phyloP scores from a whole-genome alignment of 2,888 invertebrate species.

The Ceramica pisi region DNA sequence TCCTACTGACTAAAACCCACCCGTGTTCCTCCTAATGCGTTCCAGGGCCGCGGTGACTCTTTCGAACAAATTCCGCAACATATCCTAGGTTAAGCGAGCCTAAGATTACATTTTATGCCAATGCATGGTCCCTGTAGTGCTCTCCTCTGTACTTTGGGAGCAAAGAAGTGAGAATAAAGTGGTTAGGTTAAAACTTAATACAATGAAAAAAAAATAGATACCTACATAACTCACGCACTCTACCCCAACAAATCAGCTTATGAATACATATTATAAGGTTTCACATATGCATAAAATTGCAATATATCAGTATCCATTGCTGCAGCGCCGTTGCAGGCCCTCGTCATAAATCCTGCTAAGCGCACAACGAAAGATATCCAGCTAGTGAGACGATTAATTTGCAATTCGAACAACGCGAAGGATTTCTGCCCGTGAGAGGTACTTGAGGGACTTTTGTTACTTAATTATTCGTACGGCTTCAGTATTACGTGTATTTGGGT shows the following conservation, averaged over 20 bases:
- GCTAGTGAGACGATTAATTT: constrained; percentile 67
- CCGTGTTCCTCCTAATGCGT: too few relatives aligned
- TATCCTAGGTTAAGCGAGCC: too few relatives aligned
- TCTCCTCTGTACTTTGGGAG: too few relatives aligned
- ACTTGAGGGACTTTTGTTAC: constrained; percentile 38
- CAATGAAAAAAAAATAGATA: neutral
- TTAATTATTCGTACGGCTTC: constrained; percentile 39
- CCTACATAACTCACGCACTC: neutral
- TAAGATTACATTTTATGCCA: too few relatives aligned
- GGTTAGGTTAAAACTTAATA: too few relatives aligned
- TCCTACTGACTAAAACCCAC: too few relatives aligned
- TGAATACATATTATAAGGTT: constrained; percentile 38
- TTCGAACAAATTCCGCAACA: too few relatives aligned
- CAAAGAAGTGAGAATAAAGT: too few relatives aligned
- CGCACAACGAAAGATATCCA: constrained; percentile 60
- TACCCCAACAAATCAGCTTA: constrained; percentile 42
- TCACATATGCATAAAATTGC: constrained; percentile 58
- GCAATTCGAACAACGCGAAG: constrained; percentile 68
- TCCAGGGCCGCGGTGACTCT: too few relatives aligned
- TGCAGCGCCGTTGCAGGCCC: constrained; percentile 57
- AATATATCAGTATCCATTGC: constrained; percentile 63
- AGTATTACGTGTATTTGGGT: neutral
- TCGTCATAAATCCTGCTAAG: constrained; percentile 67
- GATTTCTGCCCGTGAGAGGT: constrained; percentile 58
- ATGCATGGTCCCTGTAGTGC: too few relatives aligned